These are phyloP conservation scores for Volucella zonaria DNA, from an alignment of 2,888 invertebrate species.

Conservation along the genomic window DNA sequence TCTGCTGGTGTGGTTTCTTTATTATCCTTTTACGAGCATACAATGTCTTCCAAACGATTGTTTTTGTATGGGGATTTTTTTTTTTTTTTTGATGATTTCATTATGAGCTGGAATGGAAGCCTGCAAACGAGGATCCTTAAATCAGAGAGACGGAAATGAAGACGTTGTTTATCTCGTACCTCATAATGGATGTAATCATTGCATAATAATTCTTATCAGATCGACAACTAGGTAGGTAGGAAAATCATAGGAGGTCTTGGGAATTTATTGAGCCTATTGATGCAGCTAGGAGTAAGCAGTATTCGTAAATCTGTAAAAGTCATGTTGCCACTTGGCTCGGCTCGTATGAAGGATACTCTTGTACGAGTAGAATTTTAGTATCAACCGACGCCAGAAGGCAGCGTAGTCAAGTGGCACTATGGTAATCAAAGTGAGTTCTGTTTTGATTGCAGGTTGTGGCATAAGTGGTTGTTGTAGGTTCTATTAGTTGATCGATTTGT, in stretches of 20 bases:
- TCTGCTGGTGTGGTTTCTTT: slow-evolving; percentile 68
- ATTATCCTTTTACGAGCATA: slow-evolving; percentile 70
- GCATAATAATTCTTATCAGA: slow-evolving; percentile 68
- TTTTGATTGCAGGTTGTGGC: slow-evolving; percentile 74
- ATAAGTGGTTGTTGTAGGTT: slow-evolving; percentile 72
- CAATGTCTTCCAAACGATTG: slow-evolving; percentile 61
- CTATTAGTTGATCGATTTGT: slow-evolving; percentile 54
- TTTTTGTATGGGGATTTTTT: slow-evolving; percentile 30
- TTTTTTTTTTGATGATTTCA: slow-evolving; percentile 64
- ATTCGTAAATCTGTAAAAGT: neutral
- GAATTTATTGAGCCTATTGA: slow-evolving; percentile 8
- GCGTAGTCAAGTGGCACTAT: slow-evolving; percentile 75
- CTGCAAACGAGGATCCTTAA: slow-evolving; percentile 48
- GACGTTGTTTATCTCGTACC: slow-evolving; percentile 63
- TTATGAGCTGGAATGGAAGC: slow-evolving; percentile 44
- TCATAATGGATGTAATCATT: slow-evolving; percentile 67
- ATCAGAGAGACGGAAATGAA: slow-evolving; percentile 58
- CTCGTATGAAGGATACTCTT: slow-evolving; percentile 1
- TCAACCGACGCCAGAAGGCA: slow-evolving; percentile 68
- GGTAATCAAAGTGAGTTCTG: slow-evolving; percentile 74
- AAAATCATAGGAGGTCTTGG: slow-evolving; percentile 58
- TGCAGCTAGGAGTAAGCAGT: slow-evolving; percentile 2
- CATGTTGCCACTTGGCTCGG: slow-evolving; percentile 40
- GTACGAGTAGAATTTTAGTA: slow-evolving; percentile 38
- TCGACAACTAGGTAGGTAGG: slow-evolving; percentile 42